A percentile compares a stretch with the other conserved stretches of the same genome.
These are phyloP conservation scores for Coryphaenoides rupestris DNA, from an alignment of 2,113 vertebrate genomes.

Conservation along the genomic window DNA sequence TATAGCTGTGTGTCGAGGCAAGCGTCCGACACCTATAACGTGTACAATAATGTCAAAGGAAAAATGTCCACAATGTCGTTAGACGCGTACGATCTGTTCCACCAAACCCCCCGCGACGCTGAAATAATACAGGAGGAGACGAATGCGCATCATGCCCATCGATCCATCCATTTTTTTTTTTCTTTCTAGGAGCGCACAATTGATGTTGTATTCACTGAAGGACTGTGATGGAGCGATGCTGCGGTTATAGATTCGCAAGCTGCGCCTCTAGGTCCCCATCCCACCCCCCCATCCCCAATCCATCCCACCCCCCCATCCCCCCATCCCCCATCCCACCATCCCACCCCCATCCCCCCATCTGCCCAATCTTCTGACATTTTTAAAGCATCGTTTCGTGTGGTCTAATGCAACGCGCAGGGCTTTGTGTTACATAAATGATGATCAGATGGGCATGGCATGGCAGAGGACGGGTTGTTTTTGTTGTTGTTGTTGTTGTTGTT, in stretches of 20 bases:
- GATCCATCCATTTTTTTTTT: too few relatives aligned
- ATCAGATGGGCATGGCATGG: conserved; percentile 59
- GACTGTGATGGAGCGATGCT: conserved; percentile 59
- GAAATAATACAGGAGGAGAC: too few relatives aligned
- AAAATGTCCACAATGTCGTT: too few relatives aligned
- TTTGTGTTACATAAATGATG: conserved; percentile 61
- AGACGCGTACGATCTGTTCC: conserved; percentile 33
- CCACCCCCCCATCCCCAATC: not conserved
- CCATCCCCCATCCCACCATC: too few relatives aligned
- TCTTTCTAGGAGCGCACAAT: conserved; percentile 57
- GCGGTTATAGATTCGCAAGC: conserved; percentile 60
- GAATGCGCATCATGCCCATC: conserved; percentile 7
- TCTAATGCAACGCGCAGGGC: conserved; percentile 35
- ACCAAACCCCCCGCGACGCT: conserved; percentile 14
- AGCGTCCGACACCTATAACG: conserved; percentile 47
- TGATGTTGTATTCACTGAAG: conserved; percentile 46
- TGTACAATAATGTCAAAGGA: conserved; percentile 43
- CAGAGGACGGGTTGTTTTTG: too few relatives aligned
- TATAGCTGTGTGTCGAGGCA: conserved; percentile 36
- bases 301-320: too few relatives aligned
- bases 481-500: too few relatives aligned
- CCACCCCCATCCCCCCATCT: conserved; percentile 14
- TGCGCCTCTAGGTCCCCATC: conserved; percentile 39
- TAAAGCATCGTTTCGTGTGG: conserved; percentile 34
- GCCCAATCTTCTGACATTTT: conserved; percentile 58